A percentile compares a stretch with the other conserved stretches of the same genome.
These are phyloP conservation scores for Pelecanus crispus DNA, from an alignment of 2,113 vertebrate species.

Conservation along the genomic window DNA sequence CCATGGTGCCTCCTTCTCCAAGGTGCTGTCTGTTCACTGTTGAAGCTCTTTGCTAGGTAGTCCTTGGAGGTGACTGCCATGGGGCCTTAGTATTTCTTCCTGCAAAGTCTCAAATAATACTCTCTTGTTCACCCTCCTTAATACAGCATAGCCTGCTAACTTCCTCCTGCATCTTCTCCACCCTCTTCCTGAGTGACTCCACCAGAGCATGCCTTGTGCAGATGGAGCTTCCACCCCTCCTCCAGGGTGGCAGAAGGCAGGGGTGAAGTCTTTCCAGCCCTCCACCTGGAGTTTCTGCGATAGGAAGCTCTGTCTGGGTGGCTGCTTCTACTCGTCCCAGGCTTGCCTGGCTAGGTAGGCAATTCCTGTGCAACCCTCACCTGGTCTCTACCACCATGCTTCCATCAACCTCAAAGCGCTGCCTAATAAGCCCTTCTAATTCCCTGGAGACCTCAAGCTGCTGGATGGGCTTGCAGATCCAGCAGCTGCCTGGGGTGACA, in stretches of 20 bases:
- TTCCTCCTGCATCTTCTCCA: not conserved
- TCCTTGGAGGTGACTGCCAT: not conserved
- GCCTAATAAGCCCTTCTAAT: too few relatives aligned
- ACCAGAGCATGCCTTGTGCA: not conserved
- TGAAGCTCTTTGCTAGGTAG: not conserved
- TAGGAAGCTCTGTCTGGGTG: not conserved
- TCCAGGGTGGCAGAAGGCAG: not conserved
- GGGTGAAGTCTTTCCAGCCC: not conserved
- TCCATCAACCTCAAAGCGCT: too few relatives aligned
- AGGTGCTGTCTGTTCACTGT: not conserved
- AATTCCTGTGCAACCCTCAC: not conserved
- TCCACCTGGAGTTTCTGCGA: not conserved
- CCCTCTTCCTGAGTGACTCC: not conserved
- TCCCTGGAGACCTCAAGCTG: too few relatives aligned
- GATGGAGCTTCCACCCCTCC: not conserved
- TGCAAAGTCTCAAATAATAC: not conserved
- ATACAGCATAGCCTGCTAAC: not conserved
- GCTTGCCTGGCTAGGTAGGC: not conserved
- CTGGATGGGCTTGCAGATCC: too few relatives aligned
- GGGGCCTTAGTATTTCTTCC: not conserved
- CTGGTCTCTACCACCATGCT: not conserved
- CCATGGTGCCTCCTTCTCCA: not conserved
- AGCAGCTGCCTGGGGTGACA: not conserved
- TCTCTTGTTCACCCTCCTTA: not conserved
- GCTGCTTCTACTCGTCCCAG: not conserved